phyloP scores from a whole-genome alignment of 2,113 vertebrate species.

The Lepisosteus oculatus region DNA sequence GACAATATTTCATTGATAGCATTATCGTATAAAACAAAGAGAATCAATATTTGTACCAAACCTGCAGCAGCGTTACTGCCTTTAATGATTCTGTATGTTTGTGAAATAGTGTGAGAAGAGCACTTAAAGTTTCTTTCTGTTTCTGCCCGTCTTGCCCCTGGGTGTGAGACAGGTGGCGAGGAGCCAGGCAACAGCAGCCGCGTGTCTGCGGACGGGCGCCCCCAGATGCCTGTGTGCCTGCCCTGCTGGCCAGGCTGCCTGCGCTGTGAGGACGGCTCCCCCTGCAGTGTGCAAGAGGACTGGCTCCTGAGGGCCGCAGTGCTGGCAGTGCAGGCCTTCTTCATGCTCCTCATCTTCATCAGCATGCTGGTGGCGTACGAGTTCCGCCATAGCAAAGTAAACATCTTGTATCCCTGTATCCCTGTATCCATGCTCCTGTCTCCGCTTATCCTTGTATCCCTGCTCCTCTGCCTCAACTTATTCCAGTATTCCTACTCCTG shows the following conservation, averaged over 20 bases:
- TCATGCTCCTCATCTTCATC: slow-evolving; percentile 84
- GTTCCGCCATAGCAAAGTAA: slow-evolving; percentile 78
- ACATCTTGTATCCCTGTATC: slow-evolving; percentile 3
- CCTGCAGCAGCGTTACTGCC: no score
- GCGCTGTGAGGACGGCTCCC: slow-evolving; percentile 70
- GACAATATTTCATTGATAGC: no score
- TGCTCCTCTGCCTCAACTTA: not conserved
- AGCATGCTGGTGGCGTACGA: slow-evolving; percentile 86
- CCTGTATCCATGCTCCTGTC: not conserved
- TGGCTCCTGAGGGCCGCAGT: slow-evolving; percentile 62
- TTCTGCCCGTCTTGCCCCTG: not conserved
- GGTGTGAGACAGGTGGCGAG: slow-evolving; percentile 36
- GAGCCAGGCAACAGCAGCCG: slow-evolving; percentile 28
- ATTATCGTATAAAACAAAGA: no score
- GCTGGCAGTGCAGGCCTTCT: slow-evolving; percentile 78
- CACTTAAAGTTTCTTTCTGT: no score
- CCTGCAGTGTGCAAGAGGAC: slow-evolving; percentile 81
- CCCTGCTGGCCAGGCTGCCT: slow-evolving; percentile 79
- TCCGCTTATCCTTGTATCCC: not conserved
- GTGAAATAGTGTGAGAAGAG: not conserved
- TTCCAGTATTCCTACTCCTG: not conserved
- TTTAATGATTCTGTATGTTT: slow-evolving; percentile 1
- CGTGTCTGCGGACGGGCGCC: slow-evolving; percentile 2
- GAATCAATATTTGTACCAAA: no score
- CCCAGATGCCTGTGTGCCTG: slow-evolving; percentile 65